Conservation (phyloP, 2,113 vertebrate genomes). For the Neodontobutis hainanensis region DNA sequence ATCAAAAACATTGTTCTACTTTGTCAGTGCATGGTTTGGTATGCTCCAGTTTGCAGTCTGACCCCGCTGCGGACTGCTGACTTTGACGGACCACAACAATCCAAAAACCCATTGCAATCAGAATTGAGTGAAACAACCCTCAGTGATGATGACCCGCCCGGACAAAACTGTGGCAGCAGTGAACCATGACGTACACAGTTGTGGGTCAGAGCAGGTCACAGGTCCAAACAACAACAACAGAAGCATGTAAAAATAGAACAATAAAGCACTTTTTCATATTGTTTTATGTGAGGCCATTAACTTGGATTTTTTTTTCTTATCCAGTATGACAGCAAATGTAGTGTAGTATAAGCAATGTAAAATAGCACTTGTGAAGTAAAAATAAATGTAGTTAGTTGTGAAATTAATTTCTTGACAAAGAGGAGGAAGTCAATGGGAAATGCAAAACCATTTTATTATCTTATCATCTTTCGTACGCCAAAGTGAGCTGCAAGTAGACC, state of each 20-base stretch:
- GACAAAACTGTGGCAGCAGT: conserved; percentile 39
- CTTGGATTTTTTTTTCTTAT: too few relatives aligned
- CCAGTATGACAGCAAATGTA: too few relatives aligned
- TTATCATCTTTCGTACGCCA: not conserved
- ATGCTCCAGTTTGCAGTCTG: conserved; percentile 39
- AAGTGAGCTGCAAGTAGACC: conserved; percentile 7
- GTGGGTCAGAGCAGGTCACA: conserved; percentile 33
- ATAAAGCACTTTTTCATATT: too few relatives aligned
- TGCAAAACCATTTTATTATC: conserved; percentile 12
- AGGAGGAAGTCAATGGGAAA: conserved; percentile 23
- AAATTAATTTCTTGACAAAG: conserved; percentile 17
- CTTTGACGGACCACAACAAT: conserved; percentile 52
- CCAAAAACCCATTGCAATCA: conserved; percentile 49
- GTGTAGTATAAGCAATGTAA: not conserved
- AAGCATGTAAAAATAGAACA: too few relatives aligned
- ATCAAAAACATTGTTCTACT: not conserved
- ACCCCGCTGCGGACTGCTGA: conserved; percentile 37
- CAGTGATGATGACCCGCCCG: not conserved
- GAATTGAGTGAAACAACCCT: conserved; percentile 40
- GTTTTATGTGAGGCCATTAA: too few relatives aligned
- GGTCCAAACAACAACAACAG: too few relatives aligned
- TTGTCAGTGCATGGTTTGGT: not conserved
- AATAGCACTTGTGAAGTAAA: conserved; percentile 7
- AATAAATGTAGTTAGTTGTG: conserved; percentile 16
- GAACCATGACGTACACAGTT: not conserved